Evolutionary conservation across 1,140 invertebrate genomes (phyloP).

Genomic region (Heterodera schachtii): DNA sequence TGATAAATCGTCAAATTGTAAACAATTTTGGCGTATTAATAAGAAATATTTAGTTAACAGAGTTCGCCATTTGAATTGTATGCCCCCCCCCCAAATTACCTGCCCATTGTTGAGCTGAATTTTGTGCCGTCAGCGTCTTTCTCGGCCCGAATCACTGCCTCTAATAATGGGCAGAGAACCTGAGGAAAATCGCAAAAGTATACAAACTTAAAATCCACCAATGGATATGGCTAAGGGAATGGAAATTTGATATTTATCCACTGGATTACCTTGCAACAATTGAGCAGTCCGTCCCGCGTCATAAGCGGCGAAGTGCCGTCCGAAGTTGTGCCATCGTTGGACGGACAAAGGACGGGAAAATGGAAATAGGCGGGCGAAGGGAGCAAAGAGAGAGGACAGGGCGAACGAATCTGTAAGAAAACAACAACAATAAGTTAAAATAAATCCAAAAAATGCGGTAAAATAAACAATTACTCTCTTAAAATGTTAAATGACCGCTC

Average conservation of each 20-base stretch:
- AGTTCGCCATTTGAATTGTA: neutral
- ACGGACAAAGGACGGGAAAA: neutral
- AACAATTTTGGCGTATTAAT: too few relatives aligned
- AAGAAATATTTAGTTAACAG: too few relatives aligned
- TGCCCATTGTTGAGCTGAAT: conserved; percentile 21
- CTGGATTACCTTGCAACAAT: neutral
- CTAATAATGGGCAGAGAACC: conserved; percentile 17
- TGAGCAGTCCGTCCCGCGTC: neutral
- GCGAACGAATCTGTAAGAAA: neutral
- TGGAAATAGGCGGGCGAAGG: neutral
- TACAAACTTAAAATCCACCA: neutral
- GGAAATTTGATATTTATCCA: too few relatives aligned
- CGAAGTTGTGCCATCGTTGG: neutral
- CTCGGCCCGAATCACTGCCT: conserved; percentile 7
- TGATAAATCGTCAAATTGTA: too few relatives aligned
- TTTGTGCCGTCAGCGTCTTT: conserved; percentile 3
- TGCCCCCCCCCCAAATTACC: conserved; percentile 12
- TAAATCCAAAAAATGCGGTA: too few relatives aligned
- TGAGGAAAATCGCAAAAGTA: conserved; percentile 2
- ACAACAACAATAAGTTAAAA: too few relatives aligned
- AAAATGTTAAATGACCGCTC: too few relatives aligned
- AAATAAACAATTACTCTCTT: too few relatives aligned
- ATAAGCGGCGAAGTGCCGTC: neutral
- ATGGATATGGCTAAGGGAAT: too few relatives aligned
- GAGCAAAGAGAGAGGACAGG: neutral